Evolutionary conservation across 2,888 invertebrate genomes (phyloP), one percentile per base, ranked within the genome.

Genomic region (Imbricaverruca yamaguchii): DNA sequence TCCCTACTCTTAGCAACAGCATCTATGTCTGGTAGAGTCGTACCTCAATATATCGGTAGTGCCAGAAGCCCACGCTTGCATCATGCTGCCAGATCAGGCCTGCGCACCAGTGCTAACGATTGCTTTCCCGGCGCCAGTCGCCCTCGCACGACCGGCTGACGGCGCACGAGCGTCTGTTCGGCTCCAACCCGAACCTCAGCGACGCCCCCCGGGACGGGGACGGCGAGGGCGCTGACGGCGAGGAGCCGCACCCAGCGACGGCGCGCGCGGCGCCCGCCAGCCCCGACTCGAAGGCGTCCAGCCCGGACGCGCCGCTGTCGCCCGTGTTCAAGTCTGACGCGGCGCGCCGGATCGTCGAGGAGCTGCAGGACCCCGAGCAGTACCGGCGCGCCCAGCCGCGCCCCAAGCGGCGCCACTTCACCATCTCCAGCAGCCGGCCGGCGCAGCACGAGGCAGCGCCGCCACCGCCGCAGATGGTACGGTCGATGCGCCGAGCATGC

Each of bases 261-360:
- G 39, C 39, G 39, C 39, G 39, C 39, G 15, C 39, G 21, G 82
- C 84, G n/a, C 85, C 85, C 56, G 85, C 86, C 10, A 85, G 85
- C 65, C 83, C 85, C 18, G 81, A 84, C 10, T 84, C 85, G 53
- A 18, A 65, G 23, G 84, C 85, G 11, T 80, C 83, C 78, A 83
- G 81, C 80, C 81, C 83, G 80, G 82, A 82, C 67, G 85, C 86
- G 55, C 74, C 53, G 10, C 10, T 93, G 84, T 93, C 93, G 55
- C 93, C 94, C 0, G 92, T 94, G 81, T 95, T 94, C 87, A 93
- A 94, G 86, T 94, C 94, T 86, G 94, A 94, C 87, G 94, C 94
- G 1, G 94, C 95, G 1, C 91, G 92, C 83, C 93, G 94, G 88
- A 95, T 95, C 81, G 93, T 94, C 83, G 93, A 92, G 83, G 94